phyloP scores from a whole-genome alignment of 1,140 invertebrate species.

The Bombus balteatus region DNA sequence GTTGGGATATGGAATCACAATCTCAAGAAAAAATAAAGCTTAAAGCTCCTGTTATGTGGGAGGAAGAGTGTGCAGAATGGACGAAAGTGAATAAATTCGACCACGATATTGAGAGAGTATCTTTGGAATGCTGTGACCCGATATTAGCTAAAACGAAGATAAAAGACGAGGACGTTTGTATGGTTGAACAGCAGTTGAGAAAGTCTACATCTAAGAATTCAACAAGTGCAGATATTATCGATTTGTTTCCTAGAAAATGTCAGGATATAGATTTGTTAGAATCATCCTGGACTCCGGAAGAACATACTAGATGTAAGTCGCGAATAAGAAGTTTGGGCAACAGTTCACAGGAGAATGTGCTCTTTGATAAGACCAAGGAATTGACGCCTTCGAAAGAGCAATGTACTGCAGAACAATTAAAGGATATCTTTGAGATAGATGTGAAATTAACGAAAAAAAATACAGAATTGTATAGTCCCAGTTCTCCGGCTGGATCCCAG shows the following conservation, averaged over 20 bases:
- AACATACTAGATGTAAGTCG: slow-evolving; percentile 11
- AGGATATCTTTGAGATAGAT: slow-evolving; percentile 47
- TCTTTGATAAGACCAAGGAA: slow-evolving; percentile 24
- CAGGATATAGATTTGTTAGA: slow-evolving; percentile 66
- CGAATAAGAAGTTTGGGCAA: slow-evolving; percentile 21
- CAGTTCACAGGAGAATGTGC: slow-evolving; percentile 11
- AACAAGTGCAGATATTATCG: slow-evolving; percentile 40
- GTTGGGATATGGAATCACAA: slow-evolving; percentile 75
- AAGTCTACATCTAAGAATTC: slow-evolving; percentile 26
- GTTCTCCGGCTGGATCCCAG: slow-evolving; percentile 75
- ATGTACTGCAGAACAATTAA: slow-evolving; percentile 16
- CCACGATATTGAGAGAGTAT: slow-evolving; percentile 28
- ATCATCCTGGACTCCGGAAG: slow-evolving; percentile 67
- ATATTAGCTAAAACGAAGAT: slow-evolving; percentile 22
- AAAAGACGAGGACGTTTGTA: slow-evolving; percentile 12
- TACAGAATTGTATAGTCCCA: slow-evolving; percentile 73
- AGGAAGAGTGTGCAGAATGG: slow-evolving; percentile 76
- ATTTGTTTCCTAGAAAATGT: slow-evolving; percentile 68
- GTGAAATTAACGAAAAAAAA: slow-evolving; percentile 54
- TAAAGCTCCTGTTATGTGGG: slow-evolving; percentile 76
- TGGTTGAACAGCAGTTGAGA: slow-evolving; percentile 30
- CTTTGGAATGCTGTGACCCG: slow-evolving; percentile 7
- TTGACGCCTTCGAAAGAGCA: slow-evolving; percentile 24
- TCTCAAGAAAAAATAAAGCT: slow-evolving; percentile 69
- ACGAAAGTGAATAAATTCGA: slow-evolving; percentile 60